Evolutionary conservation across 92 coral and sea anemone species (phyloP), one percentile per base, ranked within the genome.

Genomic region (Palythoa grandis): DNA sequence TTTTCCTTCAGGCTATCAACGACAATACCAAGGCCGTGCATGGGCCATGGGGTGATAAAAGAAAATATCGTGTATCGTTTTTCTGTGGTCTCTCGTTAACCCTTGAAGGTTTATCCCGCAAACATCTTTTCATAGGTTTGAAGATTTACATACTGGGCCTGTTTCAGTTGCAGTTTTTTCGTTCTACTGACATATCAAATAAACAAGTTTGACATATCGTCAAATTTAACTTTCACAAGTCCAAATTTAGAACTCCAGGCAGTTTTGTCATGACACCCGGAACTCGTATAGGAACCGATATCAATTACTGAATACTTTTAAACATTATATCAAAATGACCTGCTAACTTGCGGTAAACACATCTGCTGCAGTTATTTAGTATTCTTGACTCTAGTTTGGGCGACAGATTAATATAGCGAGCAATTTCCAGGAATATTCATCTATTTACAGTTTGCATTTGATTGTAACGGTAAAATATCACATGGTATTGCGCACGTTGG

Each of bases 301-400:
- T 72, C 82, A 35, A 52, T 76, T 76, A 52, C 82, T 53, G 67
- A 76, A 76, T 76, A 52, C 82, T 53, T 76, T 76, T 52, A 24
- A 23, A 76, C 65, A 14, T 52, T 53, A 13, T 23, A 25, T 22
- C 3, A 43, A 53, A 76, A 53, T 53, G 22, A 54, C 25, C 82
- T 38, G 19, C 65, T 52, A 23, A 22, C 66, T 25, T 52, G 47
- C 67, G 23, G 54, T 13, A 74, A 47, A 50, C 78, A 43, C 29
- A 56, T 19, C 19, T 47, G 53, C n/a, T 19, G 50, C 13, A 29
- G 23, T 37, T 39, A 50, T 5, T 48, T 48, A 48, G 11, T 23
- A 15, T 7, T 3, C 19, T 25, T 3, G 7, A n/a, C 53, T n/a
- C 29, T 50, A 74, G 11, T 48, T 71, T 38, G 37, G 58, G 54